A percentile compares a stretch with the other conserved stretches of the same genome.
phyloP scores from a whole-genome alignment of 1,140 invertebrate genomes.

The Lerema accius region DNA sequence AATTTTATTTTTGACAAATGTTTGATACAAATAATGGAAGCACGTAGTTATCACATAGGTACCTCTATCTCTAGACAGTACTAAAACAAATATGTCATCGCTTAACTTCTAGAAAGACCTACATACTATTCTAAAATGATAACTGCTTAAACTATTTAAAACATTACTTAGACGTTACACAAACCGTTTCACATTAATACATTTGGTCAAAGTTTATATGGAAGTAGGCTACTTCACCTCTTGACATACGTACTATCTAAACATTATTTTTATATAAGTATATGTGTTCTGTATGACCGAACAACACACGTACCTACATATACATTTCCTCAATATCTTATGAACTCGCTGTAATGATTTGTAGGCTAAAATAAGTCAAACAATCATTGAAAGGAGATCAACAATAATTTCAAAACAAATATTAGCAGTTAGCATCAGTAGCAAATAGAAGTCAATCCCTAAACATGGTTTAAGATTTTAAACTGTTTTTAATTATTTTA shows the following conservation, averaged over 20 bases:
- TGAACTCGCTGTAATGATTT: no score
- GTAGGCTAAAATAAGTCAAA: no score
- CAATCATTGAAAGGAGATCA: no score
- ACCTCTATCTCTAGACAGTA: slow-evolving; percentile 6
- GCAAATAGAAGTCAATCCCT: no score
- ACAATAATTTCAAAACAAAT: no score
- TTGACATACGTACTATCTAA: not conserved
- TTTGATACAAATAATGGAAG: slow-evolving; percentile 13
- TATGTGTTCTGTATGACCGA: no score
- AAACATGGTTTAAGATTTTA: no score
- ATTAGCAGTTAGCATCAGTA: no score
- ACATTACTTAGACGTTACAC: not conserved
- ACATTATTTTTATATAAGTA: no score
- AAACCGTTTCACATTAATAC: not conserved
- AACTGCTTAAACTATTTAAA: not conserved
- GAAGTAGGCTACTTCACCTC: not conserved
- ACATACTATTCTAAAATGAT: not conserved
- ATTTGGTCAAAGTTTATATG: not conserved
- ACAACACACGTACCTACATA: no score
- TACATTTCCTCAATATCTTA: no score
- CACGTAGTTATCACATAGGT: slow-evolving; percentile 16
- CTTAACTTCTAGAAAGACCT: not conserved
- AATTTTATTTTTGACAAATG: slow-evolving; percentile 9
- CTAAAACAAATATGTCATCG: slow-evolving; percentile 2
- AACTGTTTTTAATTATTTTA: no score